Evolutionary conservation across 1,140 invertebrate species (phyloP).

Genomic region (Hestina assimilis): DNA sequence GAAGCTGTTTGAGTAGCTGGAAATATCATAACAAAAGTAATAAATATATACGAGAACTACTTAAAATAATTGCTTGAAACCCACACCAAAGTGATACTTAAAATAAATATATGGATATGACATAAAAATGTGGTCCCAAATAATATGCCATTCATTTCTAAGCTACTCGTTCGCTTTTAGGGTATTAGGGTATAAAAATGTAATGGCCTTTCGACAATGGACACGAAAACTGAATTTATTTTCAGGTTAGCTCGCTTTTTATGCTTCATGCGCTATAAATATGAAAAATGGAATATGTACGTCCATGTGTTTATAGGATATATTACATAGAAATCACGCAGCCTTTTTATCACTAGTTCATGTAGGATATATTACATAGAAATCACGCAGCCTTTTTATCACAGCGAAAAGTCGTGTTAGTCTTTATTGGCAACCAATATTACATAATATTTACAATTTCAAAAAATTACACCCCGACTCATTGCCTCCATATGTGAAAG

Average conservation of each 20-base stretch:
- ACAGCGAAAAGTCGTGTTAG: no score
- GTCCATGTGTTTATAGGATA: neutral
- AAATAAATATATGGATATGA: neutral
- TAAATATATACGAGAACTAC: neutral
- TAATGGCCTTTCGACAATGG: neutral
- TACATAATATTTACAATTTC: no score
- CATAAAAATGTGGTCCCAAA: neutral
- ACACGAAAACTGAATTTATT: neutral
- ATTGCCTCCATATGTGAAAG: no score
- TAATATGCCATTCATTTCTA: neutral
- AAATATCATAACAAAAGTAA: no score
- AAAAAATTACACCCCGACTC: no score
- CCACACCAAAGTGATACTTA: neutral
- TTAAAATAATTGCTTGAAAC: neutral
- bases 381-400: no score
- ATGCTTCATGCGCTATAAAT: neutral
- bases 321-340: no score
- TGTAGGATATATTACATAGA: neutral
- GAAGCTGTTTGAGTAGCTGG: no score
- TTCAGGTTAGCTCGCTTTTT: neutral
- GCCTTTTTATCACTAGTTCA: no score
- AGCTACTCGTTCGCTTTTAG: neutral
- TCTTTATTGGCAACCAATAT: no score
- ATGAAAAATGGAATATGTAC: neutral
- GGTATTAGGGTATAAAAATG: neutral